Percentiles rank a stretch among this genome's conserved stretches.
These are phyloP conservation scores for Odobenus rosmarus DNA, from an alignment of 2,113 vertebrate genomes.

Conservation along the genomic window DNA sequence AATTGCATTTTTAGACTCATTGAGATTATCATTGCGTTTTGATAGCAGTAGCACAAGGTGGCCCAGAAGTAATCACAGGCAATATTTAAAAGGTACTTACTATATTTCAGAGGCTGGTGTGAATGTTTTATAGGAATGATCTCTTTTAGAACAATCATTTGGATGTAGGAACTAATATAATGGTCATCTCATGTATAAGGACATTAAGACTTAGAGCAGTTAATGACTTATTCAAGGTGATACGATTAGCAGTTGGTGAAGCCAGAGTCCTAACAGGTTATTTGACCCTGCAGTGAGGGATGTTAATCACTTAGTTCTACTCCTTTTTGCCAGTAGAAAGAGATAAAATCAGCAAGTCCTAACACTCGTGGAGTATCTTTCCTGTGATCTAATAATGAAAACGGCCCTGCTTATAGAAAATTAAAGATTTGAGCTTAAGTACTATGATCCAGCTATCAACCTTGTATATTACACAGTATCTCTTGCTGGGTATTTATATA, in stretches of 20 bases:
- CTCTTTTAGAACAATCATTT: not conserved
- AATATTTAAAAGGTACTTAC: not conserved
- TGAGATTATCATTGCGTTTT: not conserved
- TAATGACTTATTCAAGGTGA: not conserved
- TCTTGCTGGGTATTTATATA: not conserved
- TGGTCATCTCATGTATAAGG: not conserved
- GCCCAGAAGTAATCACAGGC: not conserved
- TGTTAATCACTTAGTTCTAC: not conserved
- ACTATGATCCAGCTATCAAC: not conserved
- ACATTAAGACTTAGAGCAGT: not conserved
- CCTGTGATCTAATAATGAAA: not conserved
- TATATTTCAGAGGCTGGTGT: not conserved
- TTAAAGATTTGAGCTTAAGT: conserved; percentile 5
- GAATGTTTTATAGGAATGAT: not conserved
- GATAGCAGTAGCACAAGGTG: not conserved
- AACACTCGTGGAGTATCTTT: not conserved
- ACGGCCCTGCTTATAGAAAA: not conserved
- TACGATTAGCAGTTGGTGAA: not conserved
- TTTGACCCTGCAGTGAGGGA: not conserved
- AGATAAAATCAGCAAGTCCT: not conserved
- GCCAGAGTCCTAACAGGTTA: not conserved
- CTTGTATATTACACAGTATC: not conserved
- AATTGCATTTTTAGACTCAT: not conserved
- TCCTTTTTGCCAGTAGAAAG: not conserved
- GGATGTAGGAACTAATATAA: not conserved